These are phyloP conservation scores for Drosophila robusta DNA, from an alignment of 2,888 invertebrate species.

Conservation along the genomic window DNA sequence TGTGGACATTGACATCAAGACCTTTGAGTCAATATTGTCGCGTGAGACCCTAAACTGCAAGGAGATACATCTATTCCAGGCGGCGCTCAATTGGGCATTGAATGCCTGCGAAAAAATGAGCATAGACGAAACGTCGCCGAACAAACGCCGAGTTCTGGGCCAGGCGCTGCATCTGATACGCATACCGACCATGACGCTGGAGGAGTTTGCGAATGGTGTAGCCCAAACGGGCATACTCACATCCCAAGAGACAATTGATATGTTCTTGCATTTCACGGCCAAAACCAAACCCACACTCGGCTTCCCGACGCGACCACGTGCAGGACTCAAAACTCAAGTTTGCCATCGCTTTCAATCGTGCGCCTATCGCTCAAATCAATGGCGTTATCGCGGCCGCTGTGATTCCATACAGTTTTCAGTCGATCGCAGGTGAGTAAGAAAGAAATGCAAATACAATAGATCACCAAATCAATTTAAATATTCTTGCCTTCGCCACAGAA, in stretches of 20 bases:
- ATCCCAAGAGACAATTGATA: constrained; percentile 96
- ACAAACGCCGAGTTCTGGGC: constrained; percentile 91
- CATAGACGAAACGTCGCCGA: constrained; percentile 92
- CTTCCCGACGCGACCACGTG: constrained; percentile 93
- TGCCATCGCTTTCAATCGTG: constrained; percentile 98
- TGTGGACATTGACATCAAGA: constrained; percentile 97
- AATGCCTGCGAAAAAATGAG: constrained; percentile 95
- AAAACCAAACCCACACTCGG: constrained; percentile 92
- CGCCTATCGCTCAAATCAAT: constrained; percentile 98
- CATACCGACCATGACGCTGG: constrained; percentile 96
- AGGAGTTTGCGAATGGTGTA: constrained; percentile 97
- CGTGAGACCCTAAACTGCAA: constrained; percentile 98
- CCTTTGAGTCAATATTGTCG: constrained; percentile 95
- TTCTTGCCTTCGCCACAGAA: constrained; percentile 85
- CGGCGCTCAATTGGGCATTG: constrained; percentile 96
- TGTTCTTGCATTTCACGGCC: constrained; percentile 97
- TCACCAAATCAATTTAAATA: neutral
- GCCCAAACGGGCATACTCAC: constrained; percentile 97
- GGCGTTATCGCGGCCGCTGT: constrained; percentile 98
- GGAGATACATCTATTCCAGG: constrained; percentile 95
- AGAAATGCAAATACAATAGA: neutral
- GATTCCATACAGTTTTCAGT: constrained; percentile 99
- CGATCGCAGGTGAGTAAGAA: constrained; percentile 88
- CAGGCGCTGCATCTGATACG: constrained; percentile 94
- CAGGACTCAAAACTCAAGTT: constrained; percentile 96